Evolutionary conservation across 2,113 vertebrate genomes (phyloP).

Genomic region (Cervus canadensis): DNA sequence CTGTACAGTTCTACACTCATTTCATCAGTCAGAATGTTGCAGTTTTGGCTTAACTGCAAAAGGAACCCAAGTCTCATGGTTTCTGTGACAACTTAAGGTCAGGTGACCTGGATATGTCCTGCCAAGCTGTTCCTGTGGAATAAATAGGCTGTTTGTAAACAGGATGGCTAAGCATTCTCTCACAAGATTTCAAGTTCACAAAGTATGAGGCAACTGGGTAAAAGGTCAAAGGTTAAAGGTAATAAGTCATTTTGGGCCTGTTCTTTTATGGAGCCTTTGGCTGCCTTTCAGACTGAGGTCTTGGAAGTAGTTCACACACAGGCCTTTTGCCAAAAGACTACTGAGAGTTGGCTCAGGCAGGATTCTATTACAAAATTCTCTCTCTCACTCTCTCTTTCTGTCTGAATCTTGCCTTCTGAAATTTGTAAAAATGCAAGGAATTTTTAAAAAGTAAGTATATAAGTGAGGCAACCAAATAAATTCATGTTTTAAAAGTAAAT

Average conservation of each 20-base stretch:
- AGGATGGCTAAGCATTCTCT: not conserved
- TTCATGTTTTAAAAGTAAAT: slow-evolving; percentile 70
- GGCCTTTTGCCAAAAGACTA: slow-evolving; percentile 77
- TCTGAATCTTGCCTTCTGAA: slow-evolving; percentile 69
- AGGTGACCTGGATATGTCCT: slow-evolving; percentile 58
- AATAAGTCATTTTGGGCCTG: slow-evolving; percentile 50
- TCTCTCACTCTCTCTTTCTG: slow-evolving; percentile 61
- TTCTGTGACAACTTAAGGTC: slow-evolving; percentile 60
- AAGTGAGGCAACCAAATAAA: slow-evolving; percentile 74
- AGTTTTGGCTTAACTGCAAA: not conserved
- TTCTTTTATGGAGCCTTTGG: slow-evolving; percentile 68
- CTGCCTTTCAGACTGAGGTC: slow-evolving; percentile 67
- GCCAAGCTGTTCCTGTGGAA: slow-evolving; percentile 61
- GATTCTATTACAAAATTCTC: slow-evolving; percentile 74
- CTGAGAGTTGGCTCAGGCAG: slow-evolving; percentile 63
- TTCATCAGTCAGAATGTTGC: slow-evolving; percentile 10
- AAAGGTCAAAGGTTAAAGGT: slow-evolving; percentile 75
- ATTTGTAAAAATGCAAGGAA: slow-evolving; percentile 61
- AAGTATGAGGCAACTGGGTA: slow-evolving; percentile 50
- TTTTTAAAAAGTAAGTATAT: slow-evolving; percentile 54
- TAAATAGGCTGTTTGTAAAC: slow-evolving; percentile 66
- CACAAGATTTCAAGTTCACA: slow-evolving; percentile 53
- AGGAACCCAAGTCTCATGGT: slow-evolving; percentile 36
- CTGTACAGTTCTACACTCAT: not conserved
- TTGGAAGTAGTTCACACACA: slow-evolving; percentile 71